These are phyloP conservation scores for Nymphalis c-album DNA, from an alignment of 2,888 invertebrate genomes.

Conservation along the genomic window DNA sequence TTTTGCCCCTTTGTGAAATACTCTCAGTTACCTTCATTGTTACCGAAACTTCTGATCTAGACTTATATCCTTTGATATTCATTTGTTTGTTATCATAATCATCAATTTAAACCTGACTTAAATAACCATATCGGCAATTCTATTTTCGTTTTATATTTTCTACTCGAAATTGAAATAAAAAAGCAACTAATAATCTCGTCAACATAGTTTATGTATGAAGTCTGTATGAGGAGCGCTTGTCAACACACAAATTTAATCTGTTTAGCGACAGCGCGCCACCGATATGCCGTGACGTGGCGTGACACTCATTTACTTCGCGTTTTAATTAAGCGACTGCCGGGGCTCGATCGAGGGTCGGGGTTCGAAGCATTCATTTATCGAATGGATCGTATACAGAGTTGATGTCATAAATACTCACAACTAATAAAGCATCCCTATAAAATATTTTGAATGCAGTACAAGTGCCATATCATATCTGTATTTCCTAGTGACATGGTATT, in stretches of 20 bases:
- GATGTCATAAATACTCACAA: neutral
- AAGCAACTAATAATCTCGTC: neutral
- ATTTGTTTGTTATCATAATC: neutral
- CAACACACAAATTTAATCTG: slow-evolving; percentile 4
- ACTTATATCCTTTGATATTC: neutral
- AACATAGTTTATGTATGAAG: neutral
- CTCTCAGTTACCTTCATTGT: slow-evolving; percentile 23
- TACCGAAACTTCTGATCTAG: slow-evolving; percentile 17
- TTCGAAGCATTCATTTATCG: slow-evolving; percentile 2
- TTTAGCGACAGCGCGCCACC: neutral
- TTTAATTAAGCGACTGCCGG: slow-evolving; percentile 9
- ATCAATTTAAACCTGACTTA: neutral
- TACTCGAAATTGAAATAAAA: neutral
- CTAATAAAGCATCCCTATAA: too few relatives aligned
- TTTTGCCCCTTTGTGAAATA: slow-evolving; percentile 28
- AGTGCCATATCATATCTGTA: too few relatives aligned
- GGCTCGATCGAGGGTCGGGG: neutral
- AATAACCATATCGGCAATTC: too few relatives aligned
- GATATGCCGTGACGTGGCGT: neutral
- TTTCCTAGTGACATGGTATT: too few relatives aligned
- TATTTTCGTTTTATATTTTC: neutral
- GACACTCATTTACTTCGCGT: slow-evolving; percentile 7
- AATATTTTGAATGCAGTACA: too few relatives aligned
- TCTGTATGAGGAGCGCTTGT: neutral
- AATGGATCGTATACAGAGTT: neutral